Conservation (phyloP, 1,140 invertebrate species). For the Pomacea maculata region DNA sequence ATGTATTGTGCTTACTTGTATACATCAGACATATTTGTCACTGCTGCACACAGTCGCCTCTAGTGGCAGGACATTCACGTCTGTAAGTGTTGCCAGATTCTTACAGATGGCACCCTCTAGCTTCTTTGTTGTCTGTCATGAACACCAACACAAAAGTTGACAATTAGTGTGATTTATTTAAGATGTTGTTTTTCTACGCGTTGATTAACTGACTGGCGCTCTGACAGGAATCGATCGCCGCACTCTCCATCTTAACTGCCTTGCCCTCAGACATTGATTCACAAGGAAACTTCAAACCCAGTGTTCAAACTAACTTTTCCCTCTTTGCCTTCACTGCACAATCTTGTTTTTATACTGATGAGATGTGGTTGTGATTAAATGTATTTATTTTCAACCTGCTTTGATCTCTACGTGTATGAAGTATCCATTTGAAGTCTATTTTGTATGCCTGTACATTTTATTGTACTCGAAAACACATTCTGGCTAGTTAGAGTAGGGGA, state of each 20-base stretch:
- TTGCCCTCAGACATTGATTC: neutral
- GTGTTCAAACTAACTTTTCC: neutral
- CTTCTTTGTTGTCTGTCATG: too few relatives aligned
- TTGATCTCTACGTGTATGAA: neutral
- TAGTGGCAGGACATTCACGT: too few relatives aligned
- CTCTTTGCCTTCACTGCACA: neutral
- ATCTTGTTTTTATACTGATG: neutral
- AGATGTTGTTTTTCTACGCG: neutral
- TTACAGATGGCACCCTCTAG: too few relatives aligned
- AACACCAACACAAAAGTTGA: too few relatives aligned
- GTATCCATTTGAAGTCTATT: neutral
- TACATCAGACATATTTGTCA: too few relatives aligned
- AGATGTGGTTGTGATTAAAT: neutral
- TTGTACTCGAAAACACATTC: neutral
- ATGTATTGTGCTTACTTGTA: too few relatives aligned
- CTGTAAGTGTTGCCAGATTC: too few relatives aligned
- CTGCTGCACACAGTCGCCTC: too few relatives aligned
- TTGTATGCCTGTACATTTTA: neutral
- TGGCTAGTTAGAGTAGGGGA: neutral
- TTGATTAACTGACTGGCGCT: neutral
- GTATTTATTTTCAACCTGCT: neutral
- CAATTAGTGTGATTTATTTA: too few relatives aligned
- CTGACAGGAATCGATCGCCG: neutral
- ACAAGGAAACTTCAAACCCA: neutral
- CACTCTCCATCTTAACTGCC: neutral